Base-by-base conservation (phyloP, 1,140 invertebrate genomes). In the Ceratosolen fusciceps region DNA sequence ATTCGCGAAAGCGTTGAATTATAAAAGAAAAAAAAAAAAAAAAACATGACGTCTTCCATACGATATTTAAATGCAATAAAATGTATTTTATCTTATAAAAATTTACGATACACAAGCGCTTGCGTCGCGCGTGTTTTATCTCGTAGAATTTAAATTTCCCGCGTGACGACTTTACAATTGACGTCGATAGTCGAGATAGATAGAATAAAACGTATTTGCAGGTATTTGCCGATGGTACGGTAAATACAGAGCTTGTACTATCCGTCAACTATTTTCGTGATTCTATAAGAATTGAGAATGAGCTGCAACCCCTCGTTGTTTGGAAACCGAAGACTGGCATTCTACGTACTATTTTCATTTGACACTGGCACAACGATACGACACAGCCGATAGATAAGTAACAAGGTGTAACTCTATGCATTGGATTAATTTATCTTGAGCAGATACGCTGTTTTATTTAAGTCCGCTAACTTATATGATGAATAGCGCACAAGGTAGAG, bases 81-180 rank as follows among this genome's bases (percentile, higher is more conserved):
- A 24, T 26, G 4, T 47, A 29, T 47, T 68, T 47, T 47, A 68
- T 24, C n/a, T 14, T 47, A 26, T 68, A 47, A 68, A 43, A 47
- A 68, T 68, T 68, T 68, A 68, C n/a, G 39, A 26, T 19, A 24
- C 14, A 34, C 21, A 34, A 37, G 3, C n/a, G 2, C 14, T 34
- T 5, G 3, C 1, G n/a, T n/a, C n/a, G n/a, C 21, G 31, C 8
- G 37, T n/a, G 8, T 37, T 65, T n/a, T 37, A 0, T 65, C 21
- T 37, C 19, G 37, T 65, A 65, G 37, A 37, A 65, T 65, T 62
- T n/a, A 37, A 65, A 65, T 37, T 65, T 65, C 31, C 31, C 60
- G 10, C n/a, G n/a, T 37, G 21, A 9, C 14, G n/a, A 65, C n/a
- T 10, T 37, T 16, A 37, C 19, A n/a, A 65, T 16, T 65, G 60